Base-by-base conservation (phyloP, 64 coral and sea anemone genomes). In the Montipora cactus region DNA sequence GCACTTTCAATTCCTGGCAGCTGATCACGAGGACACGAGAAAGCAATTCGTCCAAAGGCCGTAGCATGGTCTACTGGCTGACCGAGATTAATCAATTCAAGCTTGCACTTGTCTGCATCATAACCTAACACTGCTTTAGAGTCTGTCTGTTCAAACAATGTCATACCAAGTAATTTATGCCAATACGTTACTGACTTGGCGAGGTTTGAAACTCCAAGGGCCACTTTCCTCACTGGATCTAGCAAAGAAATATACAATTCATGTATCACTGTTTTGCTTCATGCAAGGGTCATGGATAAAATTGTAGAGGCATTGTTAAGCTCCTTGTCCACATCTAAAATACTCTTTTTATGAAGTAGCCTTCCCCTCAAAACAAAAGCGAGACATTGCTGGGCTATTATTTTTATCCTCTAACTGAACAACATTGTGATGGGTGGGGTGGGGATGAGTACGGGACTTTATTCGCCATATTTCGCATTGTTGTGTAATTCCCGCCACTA, bases 31-130 rank as follows among this genome's bases (percentile, higher is more conserved):
- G 97, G 97, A 62, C 97, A 99, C 5, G 94, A 92, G 61, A 99
- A 99, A 20, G 97, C 97, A 68, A 99, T 96, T 66, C 97, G 91
- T 21, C 97, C 97, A 94, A 96, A 99, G n/a, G 94, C 97, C 74
- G 95, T 96, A 7, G 82, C 97, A 78, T 94, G 97, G 20, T 96
- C 93, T 1, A 99, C 92, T 70, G 92, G 81, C 14, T 83, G 71
- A 7, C 44, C 91, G 45, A 99, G 67, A 9, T 94, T 82, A 58
- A 96, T 81, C 47, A 99, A 85, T 76, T 99, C 95, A 74, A 99
- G 80, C 53, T 94, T 96, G 79, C 94, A 96, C 46, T 96, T 84
- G 25, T 94, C 93, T 18, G 91, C 83, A 79, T 68, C 73, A 61
- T 99, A 99, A 19, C 92, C 94, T 23, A 99, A 25, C 18, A 90